Evolutionary conservation across 2,797 vertebrate species (phyloP).

Genomic region (Lepus townsendii): DNA sequence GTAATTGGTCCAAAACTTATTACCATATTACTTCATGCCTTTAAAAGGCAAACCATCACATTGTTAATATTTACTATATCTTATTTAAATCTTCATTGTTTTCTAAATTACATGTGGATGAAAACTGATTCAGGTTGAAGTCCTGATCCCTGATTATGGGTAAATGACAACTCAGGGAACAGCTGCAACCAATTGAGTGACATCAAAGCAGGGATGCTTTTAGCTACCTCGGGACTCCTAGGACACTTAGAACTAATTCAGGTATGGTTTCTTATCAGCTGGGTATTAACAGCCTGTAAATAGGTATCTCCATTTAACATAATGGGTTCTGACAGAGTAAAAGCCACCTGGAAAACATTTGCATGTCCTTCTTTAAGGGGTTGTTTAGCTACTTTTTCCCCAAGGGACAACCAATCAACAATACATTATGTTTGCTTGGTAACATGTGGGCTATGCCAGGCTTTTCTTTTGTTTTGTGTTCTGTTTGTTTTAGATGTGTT

Average conservation of each 20-base stretch:
- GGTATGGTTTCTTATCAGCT: slow-evolving; percentile 57
- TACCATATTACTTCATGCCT: not conserved
- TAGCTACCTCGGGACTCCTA: slow-evolving; percentile 57
- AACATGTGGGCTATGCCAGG: slow-evolving; percentile 1
- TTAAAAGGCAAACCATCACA: not conserved
- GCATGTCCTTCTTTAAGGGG: slow-evolving; percentile 47
- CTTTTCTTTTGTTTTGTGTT: slow-evolving; percentile 72
- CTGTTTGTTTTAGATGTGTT: slow-evolving; percentile 80
- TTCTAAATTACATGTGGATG: not conserved
- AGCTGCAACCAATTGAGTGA: slow-evolving; percentile 44
- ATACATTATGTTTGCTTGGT: slow-evolving; percentile 60
- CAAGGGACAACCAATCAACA: slow-evolving; percentile 44
- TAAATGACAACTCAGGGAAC: slow-evolving; percentile 22
- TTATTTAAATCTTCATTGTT: not conserved
- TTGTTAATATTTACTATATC: not conserved
- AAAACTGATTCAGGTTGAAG: slow-evolving; percentile 20
- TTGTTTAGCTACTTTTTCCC: slow-evolving; percentile 64
- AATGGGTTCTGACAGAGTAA: slow-evolving; percentile 76
- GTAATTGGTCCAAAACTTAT: slow-evolving; percentile 19
- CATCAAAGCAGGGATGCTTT: slow-evolving; percentile 1
- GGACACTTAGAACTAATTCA: slow-evolving; percentile 64
- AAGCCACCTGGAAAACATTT: slow-evolving; percentile 77
- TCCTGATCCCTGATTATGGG: not conserved
- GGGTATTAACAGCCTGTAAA: slow-evolving; percentile 74
- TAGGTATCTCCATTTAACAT: slow-evolving; percentile 62